phyloP scores from a whole-genome alignment of 2,797 vertebrate species.

The Anolis apletophallus region DNA sequence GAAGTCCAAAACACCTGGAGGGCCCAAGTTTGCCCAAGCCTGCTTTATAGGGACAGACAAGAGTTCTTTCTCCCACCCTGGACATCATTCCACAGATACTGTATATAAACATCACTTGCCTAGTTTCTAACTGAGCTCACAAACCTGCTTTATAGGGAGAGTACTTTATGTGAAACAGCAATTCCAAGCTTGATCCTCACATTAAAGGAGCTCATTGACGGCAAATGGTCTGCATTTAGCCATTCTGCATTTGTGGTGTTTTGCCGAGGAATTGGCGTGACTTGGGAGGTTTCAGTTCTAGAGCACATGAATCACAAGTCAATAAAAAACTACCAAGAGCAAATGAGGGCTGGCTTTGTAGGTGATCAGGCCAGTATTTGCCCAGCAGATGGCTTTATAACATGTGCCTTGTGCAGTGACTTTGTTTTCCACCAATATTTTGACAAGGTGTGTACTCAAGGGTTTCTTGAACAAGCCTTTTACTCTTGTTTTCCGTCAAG shows the following conservation, averaged over 20 bases:
- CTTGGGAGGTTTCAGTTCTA: not conserved
- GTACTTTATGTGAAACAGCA: not conserved
- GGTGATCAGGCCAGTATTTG: not conserved
- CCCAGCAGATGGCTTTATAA: rapidly evolving
- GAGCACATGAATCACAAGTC: not conserved
- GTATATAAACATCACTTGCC: too few species aligned
- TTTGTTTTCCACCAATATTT: rapidly evolving
- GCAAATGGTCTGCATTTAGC: not conserved
- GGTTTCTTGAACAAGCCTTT: not conserved
- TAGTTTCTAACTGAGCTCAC: too few species aligned
- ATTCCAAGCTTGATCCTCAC: not conserved
- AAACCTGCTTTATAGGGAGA: too few species aligned
- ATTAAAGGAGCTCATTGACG: not conserved
- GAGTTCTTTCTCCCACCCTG: too few species aligned
- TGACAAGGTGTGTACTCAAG: not conserved
- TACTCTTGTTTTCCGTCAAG: not conserved
- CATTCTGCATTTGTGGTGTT: not conserved
- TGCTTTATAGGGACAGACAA: too few species aligned
- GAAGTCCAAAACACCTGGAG: too few species aligned
- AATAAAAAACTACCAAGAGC: not conserved
- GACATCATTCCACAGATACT: too few species aligned
- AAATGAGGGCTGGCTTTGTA: not conserved
- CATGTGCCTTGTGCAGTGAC: not conserved
- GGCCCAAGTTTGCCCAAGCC: too few species aligned
- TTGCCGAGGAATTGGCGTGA: not conserved